phyloP scores from a whole-genome alignment of 1,140 invertebrate genomes.

The Venustaconcha ellipsiformis region DNA sequence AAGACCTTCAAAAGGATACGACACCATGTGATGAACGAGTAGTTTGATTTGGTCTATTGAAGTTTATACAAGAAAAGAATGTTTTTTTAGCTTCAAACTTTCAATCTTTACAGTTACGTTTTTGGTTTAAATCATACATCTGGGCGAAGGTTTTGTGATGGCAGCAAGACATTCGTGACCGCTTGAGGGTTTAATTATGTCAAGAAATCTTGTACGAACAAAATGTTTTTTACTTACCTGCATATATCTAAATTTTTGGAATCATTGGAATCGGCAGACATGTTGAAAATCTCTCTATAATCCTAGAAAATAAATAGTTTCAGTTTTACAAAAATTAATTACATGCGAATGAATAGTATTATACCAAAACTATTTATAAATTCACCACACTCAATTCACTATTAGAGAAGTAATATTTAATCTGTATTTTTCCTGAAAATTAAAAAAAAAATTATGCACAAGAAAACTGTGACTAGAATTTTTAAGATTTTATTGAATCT shows the following conservation, averaged over 20 bases:
- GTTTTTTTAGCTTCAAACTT: neutral
- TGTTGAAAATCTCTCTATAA: conserved; percentile 61
- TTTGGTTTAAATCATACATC: neutral
- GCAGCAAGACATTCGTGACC: neutral
- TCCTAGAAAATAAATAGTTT: conserved; percentile 48
- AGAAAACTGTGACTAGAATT: too few relatives aligned
- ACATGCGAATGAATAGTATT: too few relatives aligned
- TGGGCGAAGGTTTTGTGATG: neutral
- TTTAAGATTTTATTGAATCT: too few relatives aligned
- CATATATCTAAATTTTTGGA: conserved; percentile 62
- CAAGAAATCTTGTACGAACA: neutral
- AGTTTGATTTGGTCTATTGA: too few relatives aligned
- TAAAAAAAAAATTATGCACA: too few relatives aligned
- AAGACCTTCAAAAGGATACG: too few relatives aligned
- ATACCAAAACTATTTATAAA: too few relatives aligned
- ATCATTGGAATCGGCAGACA: conserved; percentile 55
- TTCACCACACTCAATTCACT: too few relatives aligned
- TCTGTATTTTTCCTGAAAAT: too few relatives aligned
- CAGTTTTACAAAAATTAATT: neutral
- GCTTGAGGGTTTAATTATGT: neutral
- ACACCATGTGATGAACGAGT: too few relatives aligned
- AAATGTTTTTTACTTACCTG: conserved; percentile 46
- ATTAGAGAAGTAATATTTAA: too few relatives aligned
- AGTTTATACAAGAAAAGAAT: too few relatives aligned
- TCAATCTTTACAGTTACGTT: neutral